Evolutionary conservation across 1,140 invertebrate species (phyloP), one percentile per base, ranked within the genome.

Genomic region (Zeugodacus cucurbitae): DNA sequence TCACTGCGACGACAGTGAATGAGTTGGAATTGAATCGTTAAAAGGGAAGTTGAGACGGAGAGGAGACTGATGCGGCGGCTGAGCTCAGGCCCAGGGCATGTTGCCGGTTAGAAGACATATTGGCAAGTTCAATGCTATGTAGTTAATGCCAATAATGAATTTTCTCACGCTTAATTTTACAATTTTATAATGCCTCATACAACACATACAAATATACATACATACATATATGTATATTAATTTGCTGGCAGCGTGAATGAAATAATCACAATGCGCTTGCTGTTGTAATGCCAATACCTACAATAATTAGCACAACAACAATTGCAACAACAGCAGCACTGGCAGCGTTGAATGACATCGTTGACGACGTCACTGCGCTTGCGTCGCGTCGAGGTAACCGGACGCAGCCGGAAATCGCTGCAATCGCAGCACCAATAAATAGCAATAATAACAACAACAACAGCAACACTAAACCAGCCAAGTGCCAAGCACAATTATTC

Each of bases 401-500:
- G 6, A 26, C 37, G 59, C 88, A 86, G 78, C 78, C 88, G 88
- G 88, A 88, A 88, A 86, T 86, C 82, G 82, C 59, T 70, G 82
- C 86, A 64, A 64, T 44, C 59, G 82, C 82, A 88, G 57, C 57
- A 88, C 74, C 82, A 37, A 82, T 59, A 88, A 82, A 88, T 41
- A 88, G 32, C 14, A 67, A 59, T 41, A 26, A 14, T 26, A 64
- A 8, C 34, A 17, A 67, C 57, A 34, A 29, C 58, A 62, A n/a
- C 58, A 41, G 70, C 22, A 62, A n/a, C 37, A 82, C 82, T 2
- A 62, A 59, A 11, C 58, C 59, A 59, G 0, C 17, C 67, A 37
- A 34, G 20, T 26, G n/a, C 74, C 41, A 14, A 82, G 74, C 74
- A 86, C 41, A 86, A 86, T 86, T 82, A 82, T 82, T 32, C n/a